These are phyloP conservation scores for Melanerpes formicivorus DNA, from an alignment of 2,113 vertebrate species.

Conservation along the genomic window DNA sequence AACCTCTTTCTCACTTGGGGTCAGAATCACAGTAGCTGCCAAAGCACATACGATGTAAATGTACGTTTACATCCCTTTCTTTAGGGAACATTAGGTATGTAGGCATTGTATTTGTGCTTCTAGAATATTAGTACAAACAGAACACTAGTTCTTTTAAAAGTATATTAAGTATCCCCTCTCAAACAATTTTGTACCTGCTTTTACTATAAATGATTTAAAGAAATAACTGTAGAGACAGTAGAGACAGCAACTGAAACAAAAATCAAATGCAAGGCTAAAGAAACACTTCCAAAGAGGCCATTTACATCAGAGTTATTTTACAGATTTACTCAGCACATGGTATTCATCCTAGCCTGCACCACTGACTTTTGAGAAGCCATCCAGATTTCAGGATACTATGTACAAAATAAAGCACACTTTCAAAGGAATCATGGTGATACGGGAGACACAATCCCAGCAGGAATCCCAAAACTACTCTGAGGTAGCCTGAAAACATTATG, in stretches of 20 bases:
- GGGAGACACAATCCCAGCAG: background rate
- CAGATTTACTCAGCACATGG: background rate
- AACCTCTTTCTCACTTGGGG: background rate
- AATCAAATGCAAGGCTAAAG: background rate
- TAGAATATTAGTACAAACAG: background rate
- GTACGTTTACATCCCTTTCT: background rate
- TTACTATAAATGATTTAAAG: background rate
- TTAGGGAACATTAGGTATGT: background rate
- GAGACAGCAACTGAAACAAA: background rate
- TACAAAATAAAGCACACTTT: background rate
- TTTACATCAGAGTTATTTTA: background rate
- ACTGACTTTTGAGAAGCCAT: background rate
- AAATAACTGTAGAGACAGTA: background rate
- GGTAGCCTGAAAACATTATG: background rate
- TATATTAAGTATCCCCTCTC: background rate
- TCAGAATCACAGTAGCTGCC: background rate
- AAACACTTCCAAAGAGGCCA: background rate
- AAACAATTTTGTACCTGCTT: background rate
- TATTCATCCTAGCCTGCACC: background rate
- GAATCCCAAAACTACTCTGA: background rate
- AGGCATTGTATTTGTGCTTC: background rate
- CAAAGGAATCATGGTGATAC: accelerated
- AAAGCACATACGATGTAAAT: background rate
- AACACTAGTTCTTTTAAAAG: background rate
- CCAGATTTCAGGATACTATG: background rate